These are phyloP conservation scores for Sebastiscus tertius DNA, from an alignment of 2,797 vertebrate genomes.

Conservation along the genomic window DNA sequence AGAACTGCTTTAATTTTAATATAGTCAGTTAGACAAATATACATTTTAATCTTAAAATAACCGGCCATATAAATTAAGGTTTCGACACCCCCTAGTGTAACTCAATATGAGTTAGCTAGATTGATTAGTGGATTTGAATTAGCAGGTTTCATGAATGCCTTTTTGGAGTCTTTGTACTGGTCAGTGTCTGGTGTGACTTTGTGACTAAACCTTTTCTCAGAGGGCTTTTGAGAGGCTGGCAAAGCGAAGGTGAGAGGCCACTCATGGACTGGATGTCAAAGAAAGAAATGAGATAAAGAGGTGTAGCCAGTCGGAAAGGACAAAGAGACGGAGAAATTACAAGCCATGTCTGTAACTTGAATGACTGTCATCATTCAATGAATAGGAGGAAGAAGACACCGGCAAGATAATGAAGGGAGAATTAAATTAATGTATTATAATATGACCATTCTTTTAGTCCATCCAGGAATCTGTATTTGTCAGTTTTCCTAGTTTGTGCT, in stretches of 20 bases:
- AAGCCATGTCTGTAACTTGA: background rate
- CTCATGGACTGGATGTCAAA: conserved; percentile 9
- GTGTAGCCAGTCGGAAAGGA: conserved; percentile 3
- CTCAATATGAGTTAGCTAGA: background rate
- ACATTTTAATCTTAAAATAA: background rate
- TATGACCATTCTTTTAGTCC: background rate
- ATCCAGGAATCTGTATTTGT: background rate
- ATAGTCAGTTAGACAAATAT: background rate
- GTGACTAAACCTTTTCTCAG: background rate
- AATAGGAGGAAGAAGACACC: background rate
- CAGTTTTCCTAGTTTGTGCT: background rate
- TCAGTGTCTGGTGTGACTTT: conserved; percentile 48
- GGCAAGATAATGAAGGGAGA: background rate
- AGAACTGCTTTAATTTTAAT: background rate
- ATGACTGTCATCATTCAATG: conserved; percentile 15
- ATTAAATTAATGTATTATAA: conserved; percentile 7
- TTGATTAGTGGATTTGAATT: background rate
- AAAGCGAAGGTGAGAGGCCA: conserved; percentile 30
- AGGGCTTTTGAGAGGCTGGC: conserved; percentile 34
- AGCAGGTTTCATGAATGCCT: background rate
- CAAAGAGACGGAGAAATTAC: conserved; percentile 8
- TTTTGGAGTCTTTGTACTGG: conserved; percentile 25
- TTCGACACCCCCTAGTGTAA: background rate
- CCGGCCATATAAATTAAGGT: background rate
- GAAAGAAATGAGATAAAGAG: conserved; percentile 24